Evolutionary conservation across 2,113 vertebrate species (phyloP).

Genomic region (Colius striatus): DNA sequence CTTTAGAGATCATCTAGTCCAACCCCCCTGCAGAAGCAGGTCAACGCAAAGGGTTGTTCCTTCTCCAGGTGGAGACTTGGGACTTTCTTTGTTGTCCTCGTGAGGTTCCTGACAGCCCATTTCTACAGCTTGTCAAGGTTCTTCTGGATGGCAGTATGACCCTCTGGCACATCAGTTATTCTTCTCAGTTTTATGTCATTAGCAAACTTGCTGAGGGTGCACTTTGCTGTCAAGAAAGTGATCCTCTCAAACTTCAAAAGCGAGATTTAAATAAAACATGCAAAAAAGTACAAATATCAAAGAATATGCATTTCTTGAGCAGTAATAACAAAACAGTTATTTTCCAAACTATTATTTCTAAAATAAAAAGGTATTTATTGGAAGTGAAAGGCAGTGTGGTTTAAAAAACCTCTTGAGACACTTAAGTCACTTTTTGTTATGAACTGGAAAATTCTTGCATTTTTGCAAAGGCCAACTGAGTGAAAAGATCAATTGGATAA

Average conservation of each 20-base stretch:
- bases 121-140: neutral
- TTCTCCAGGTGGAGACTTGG: neutral
- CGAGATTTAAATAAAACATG: neutral
- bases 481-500: neutral
- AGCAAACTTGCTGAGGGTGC: neutral
- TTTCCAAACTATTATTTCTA: neutral
- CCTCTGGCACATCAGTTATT: neutral
- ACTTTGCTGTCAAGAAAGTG: neutral
- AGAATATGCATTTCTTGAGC: neutral
- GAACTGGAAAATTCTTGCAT: neutral
- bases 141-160: neutral
- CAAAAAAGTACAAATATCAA: neutral
- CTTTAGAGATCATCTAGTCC: too few species aligned
- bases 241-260: neutral
- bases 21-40: too few species aligned
- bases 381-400: neutral
- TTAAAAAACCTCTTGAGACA: neutral
- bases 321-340: neutral
- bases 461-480: neutral
- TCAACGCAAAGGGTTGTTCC: neutral
- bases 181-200: neutral
- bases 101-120: neutral
- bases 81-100: neutral
- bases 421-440: neutral
- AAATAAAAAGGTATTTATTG: neutral